Percentiles rank a stretch among this genome's conserved stretches.
phyloP scores from a whole-genome alignment of 1,140 invertebrate species.

The Papilio machaon region DNA sequence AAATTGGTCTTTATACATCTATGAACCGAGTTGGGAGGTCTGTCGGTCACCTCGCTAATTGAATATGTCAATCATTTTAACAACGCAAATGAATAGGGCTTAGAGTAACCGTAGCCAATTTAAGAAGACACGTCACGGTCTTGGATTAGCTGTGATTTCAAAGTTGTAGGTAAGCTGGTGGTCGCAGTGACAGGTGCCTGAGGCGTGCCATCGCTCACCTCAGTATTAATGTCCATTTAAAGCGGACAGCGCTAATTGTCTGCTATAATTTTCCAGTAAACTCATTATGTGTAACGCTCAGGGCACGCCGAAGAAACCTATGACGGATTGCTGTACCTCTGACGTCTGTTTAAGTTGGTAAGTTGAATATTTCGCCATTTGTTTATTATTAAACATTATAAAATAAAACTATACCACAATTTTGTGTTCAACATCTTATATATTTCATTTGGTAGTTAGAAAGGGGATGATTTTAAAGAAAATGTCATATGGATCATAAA shows the following conservation, averaged over 20 bases:
- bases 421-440: too few species aligned
- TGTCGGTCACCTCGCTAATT: slow-evolving; percentile 81
- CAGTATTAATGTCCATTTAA: slow-evolving; percentile 69
- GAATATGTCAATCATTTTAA: slow-evolving; percentile 83
- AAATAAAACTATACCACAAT: too few species aligned
- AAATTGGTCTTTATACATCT: slow-evolving; percentile 60
- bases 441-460: too few species aligned
- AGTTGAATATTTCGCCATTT: not conserved
- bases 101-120: slow-evolving; percentile 65
- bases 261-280: slow-evolving; percentile 71
- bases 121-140: slow-evolving; percentile 55
- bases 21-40: slow-evolving; percentile 80
- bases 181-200: slow-evolving; percentile 59
- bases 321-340: slow-evolving; percentile 52
- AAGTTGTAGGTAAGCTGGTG: slow-evolving; percentile 49
- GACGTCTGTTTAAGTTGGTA: slow-evolving; percentile 35
- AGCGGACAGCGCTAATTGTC: slow-evolving; percentile 72
- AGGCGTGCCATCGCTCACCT: slow-evolving; percentile 66
- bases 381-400: not conserved
- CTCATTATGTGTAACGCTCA: slow-evolving; percentile 62
- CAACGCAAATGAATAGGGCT: slow-evolving; percentile 81
- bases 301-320: slow-evolving; percentile 57
- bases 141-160: slow-evolving; percentile 50
- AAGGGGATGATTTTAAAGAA: too few species aligned
- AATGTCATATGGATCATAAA: not conserved